Evolutionary conservation across 2,888 invertebrate species (phyloP).

Genomic region (Troides helena): DNA sequence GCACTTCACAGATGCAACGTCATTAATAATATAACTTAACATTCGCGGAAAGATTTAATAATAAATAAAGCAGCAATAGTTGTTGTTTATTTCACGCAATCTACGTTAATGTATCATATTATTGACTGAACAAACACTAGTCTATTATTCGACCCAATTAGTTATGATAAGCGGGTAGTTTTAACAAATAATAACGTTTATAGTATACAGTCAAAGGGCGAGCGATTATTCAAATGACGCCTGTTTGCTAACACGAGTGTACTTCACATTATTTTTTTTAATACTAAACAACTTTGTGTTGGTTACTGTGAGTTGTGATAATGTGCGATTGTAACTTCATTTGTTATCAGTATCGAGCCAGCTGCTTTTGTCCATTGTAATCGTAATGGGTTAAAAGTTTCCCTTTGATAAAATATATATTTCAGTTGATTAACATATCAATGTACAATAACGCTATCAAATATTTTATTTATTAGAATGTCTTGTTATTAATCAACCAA

Average conservation of each 20-base stretch:
- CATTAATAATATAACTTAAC: neutral
- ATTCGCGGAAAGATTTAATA: slow-evolving; percentile 8
- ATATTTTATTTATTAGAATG: neutral
- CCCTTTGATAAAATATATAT: slow-evolving; percentile 13
- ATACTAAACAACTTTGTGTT: slow-evolving; percentile 17
- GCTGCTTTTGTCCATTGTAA: slow-evolving; percentile 3
- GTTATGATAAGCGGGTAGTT: slow-evolving; percentile 24
- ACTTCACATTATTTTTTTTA: slow-evolving; percentile 8
- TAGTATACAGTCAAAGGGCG: slow-evolving; percentile 23
- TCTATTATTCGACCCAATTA: slow-evolving; percentile 22
- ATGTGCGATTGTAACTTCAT: slow-evolving; percentile 17
- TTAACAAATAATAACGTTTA: slow-evolving; percentile 6
- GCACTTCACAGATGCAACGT: neutral
- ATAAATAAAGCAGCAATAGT: slow-evolving; percentile 13
- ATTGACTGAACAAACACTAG: neutral
- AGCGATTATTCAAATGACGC: slow-evolving; percentile 19
- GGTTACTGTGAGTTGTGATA: slow-evolving; percentile 16
- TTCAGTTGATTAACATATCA: slow-evolving; percentile 9
- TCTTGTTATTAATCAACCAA: neutral
- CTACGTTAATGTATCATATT: neutral
- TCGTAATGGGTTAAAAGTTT: slow-evolving; percentile 2
- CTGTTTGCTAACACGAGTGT: slow-evolving; percentile 21
- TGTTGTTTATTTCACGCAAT: slow-evolving; percentile 13
- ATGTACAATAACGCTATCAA: neutral
- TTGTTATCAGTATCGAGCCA: slow-evolving; percentile 11